A percentile compares a stretch with the other conserved stretches of the same genome.
phyloP scores from a whole-genome alignment of 2,888 invertebrate species.

The Odontothrips loti region DNA sequence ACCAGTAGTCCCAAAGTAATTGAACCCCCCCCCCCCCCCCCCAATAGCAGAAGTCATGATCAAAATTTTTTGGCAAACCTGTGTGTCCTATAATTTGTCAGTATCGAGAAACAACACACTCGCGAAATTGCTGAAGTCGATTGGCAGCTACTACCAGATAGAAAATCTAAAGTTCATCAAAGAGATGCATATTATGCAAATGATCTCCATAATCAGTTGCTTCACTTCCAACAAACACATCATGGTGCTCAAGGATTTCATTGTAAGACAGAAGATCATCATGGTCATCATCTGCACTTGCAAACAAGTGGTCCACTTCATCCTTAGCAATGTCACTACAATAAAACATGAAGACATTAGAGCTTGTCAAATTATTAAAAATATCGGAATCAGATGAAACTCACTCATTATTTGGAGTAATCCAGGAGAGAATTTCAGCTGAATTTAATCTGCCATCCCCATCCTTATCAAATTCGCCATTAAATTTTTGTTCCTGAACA shows the following conservation, averaged over 20 bases:
- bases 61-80: no score
- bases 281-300: constrained; percentile 77
- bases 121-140: no score
- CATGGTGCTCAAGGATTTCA: constrained; percentile 79
- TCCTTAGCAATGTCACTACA: constrained; percentile 78
- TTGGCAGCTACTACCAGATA: no score
- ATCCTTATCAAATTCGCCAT: constrained; percentile 78
- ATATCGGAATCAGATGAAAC: constrained; percentile 42
- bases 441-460: constrained; percentile 73
- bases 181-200: constrained; percentile 70
- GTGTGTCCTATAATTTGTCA: no score
- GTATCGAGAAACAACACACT: no score
- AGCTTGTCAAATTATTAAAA: background rate
- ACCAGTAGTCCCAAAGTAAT: no score
- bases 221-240: constrained; percentile 89
- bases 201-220: constrained; percentile 85
- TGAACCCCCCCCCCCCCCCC: no score
- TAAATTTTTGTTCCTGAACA: constrained; percentile 76
- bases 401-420: constrained; percentile 85
- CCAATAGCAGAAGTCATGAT: no score
- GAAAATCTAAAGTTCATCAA: constrained; percentile 67
- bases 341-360: constrained; percentile 36
- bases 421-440: constrained; percentile 81
- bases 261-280: constrained; percentile 72
- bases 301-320: constrained; percentile 87